These are phyloP conservation scores for Hozukius guyotensis DNA, from an alignment of 2,797 vertebrate species.

Conservation along the genomic window DNA sequence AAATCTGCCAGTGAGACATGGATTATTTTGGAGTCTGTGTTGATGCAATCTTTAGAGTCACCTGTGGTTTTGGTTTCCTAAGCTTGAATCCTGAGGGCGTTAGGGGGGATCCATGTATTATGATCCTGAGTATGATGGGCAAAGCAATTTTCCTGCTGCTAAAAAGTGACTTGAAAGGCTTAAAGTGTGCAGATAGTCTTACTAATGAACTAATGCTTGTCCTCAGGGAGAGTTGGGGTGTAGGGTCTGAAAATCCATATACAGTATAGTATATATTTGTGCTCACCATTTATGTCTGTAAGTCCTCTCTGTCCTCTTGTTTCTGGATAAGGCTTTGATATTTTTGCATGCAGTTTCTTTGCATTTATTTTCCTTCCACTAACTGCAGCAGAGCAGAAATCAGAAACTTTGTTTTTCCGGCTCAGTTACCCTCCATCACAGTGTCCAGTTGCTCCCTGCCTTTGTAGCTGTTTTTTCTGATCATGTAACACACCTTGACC, in stretches of 20 bases:
- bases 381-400: constrained; percentile 17
- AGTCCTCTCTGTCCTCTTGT: neutral
- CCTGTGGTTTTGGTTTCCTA: constrained; percentile 15
- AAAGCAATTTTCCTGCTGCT: constrained; percentile 41
- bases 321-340: neutral
- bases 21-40: neutral
- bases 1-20: neutral
- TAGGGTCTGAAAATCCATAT: neutral
- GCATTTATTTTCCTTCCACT: constrained; percentile 6
- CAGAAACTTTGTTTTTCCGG: constrained; percentile 43
- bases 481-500: constrained; percentile 60
- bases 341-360: neutral
- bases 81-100: constrained; percentile 22
- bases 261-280: neutral
- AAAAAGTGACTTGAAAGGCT: constrained; percentile 19
- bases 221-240: constrained; percentile 26
- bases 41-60: neutral
- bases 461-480: constrained; percentile 56
- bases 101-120: constrained; percentile 7
- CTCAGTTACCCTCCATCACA: constrained; percentile 23
- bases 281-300: neutral
- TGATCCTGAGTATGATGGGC: constrained; percentile 43
- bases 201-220: constrained; percentile 45
- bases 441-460: constrained; percentile 36
- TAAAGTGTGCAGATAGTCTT: constrained; percentile 24